A percentile compares a stretch with the other conserved stretches of the same genome.
Evolutionary conservation across 2,888 invertebrate genomes (phyloP).

Genomic region (Rhamnusium bicolor): DNA sequence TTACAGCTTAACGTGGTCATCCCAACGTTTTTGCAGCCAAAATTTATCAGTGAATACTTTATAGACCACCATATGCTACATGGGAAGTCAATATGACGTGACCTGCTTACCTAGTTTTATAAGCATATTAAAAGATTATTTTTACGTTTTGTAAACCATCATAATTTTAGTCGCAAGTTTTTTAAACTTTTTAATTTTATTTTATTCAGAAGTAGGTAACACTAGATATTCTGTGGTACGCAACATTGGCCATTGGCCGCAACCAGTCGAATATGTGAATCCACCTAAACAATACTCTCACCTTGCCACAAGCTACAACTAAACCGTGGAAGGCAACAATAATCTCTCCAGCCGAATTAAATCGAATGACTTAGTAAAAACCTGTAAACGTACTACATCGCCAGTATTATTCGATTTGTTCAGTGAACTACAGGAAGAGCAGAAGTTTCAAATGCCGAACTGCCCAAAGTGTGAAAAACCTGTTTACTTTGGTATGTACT

Average conservation of each 20-base stretch:
- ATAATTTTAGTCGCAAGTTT: too few species aligned
- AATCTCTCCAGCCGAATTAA: conserved; percentile 1
- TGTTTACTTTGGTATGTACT: conserved; percentile 75
- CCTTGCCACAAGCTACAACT: neutral
- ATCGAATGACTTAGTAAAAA: conserved; percentile 11
- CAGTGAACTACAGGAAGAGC: neutral
- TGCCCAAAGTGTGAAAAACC: conserved; percentile 77
- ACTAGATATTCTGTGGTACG: too few species aligned
- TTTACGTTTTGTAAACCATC: too few species aligned
- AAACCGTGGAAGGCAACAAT: neutral
- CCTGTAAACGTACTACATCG: conserved; percentile 9
- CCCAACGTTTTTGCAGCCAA: too few species aligned
- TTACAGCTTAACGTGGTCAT: too few species aligned
- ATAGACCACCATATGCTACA: too few species aligned
- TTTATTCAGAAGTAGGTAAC: too few species aligned
- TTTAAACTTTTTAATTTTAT: too few species aligned
- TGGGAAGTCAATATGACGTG: too few species aligned
- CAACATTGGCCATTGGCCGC: neutral
- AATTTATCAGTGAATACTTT: too few species aligned
- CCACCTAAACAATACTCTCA: neutral
- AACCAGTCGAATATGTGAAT: neutral
- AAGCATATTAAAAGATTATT: too few species aligned
- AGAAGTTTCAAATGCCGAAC: conserved; percentile 72
- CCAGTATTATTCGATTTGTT: conserved; percentile 19
- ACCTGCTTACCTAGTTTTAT: too few species aligned